Conservation (phyloP, 2,888 invertebrate genomes). For the Drosophila acutilabella region DNA sequence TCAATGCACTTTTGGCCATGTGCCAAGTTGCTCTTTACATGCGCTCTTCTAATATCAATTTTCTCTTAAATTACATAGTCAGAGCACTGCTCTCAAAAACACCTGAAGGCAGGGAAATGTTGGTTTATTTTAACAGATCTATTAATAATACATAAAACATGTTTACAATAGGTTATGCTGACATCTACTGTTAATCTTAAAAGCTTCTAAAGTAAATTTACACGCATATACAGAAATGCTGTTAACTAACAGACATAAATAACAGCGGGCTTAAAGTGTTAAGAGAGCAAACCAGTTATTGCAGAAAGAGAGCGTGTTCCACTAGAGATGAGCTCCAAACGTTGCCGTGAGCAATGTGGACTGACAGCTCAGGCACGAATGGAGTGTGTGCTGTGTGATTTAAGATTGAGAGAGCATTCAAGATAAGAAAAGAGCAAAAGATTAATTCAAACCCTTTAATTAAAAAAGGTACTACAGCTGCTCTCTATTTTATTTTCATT, state of each 20-base stretch:
- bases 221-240: constrained; percentile 9
- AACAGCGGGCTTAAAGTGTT: constrained; percentile 48
- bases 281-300: constrained; percentile 37
- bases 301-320: constrained; percentile 14
- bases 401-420: not conserved
- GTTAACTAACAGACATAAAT: constrained; percentile 44
- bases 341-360: constrained; percentile 18
- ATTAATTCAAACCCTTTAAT: not conserved
- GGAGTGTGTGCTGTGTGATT: not conserved
- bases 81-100: constrained; percentile 10
- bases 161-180: not conserved
- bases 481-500: not conserved
- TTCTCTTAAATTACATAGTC: constrained; percentile 35
- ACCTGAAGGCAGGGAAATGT: not conserved
- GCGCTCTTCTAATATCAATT: not conserved
- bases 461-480: not conserved
- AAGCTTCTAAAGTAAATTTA: not conserved
- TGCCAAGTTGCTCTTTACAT: constrained; percentile 78
- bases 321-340: constrained; percentile 35
- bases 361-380: not conserved
- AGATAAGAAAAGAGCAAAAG: not conserved
- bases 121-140: constrained; percentile 1
- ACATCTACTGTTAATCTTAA: not conserved
- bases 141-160: not conserved
- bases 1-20: constrained; percentile 82